Evolutionary conservation across 1,140 invertebrate genomes (phyloP).

Genomic region (Hesperophylax magnus): DNA sequence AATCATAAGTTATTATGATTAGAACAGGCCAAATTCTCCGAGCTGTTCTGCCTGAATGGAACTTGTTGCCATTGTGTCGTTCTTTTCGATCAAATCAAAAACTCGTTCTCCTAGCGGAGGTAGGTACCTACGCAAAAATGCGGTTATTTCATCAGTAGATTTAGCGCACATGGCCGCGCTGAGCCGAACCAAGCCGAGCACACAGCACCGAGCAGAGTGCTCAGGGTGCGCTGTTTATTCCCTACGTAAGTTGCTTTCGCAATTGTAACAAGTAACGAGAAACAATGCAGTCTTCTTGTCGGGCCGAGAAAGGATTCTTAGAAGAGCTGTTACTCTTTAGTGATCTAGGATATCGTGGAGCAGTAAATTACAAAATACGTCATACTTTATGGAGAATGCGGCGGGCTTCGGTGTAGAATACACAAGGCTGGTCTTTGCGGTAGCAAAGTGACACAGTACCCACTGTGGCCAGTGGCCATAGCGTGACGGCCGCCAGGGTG

Average conservation of each 20-base stretch:
- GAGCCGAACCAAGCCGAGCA: no score
- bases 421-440: no score
- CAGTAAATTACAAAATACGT: conserved; percentile 18
- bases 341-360: conserved; percentile 26
- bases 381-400: conserved; percentile 2
- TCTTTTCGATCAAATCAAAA: no score
- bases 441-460: no score
- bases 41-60: no score
- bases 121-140: conserved; percentile 1
- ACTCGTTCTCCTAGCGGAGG: no score
- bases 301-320: conserved; percentile 3
- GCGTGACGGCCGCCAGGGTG: no score
- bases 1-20: no score
- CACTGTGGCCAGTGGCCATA: no score
- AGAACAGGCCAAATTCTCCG: no score
- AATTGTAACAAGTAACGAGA: not conserved
- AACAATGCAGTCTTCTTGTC: conserved; percentile 15
- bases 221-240: not conserved
- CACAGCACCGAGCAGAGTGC: not conserved
- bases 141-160: conserved; percentile 7
- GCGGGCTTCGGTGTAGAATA: not conserved
- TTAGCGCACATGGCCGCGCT: conserved; percentile 1
- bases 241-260: not conserved
- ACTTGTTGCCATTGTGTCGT: no score
- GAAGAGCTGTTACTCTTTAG: not conserved